Evolutionary conservation across 1,140 invertebrate species (phyloP).

Genomic region (Aricia agestis): DNA sequence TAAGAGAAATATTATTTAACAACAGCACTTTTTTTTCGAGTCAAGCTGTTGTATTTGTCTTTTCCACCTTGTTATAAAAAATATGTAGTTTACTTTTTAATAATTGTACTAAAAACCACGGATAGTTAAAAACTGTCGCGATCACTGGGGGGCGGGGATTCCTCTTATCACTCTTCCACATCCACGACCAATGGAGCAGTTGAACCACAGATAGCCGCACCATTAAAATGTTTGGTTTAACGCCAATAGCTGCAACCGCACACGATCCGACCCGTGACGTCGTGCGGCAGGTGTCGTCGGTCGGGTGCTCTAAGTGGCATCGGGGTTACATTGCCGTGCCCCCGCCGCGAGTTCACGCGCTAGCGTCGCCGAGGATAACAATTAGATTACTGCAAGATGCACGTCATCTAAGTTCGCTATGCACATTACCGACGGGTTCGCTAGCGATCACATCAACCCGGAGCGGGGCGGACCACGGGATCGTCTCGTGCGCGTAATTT

Average conservation of each 20-base stretch:
- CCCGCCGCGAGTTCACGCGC: not conserved
- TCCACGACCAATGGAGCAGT: conserved; percentile 61
- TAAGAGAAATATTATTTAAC: no score
- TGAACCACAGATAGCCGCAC: conserved; percentile 60
- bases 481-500: conserved; percentile 30
- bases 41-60: no score
- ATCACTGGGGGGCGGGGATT: not conserved
- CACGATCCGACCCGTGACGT: conserved; percentile 26
- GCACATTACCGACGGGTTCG: not conserved
- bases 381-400: no score
- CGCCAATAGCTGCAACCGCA: conserved; percentile 34
- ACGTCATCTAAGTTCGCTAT: not conserved
- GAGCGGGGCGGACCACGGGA: not conserved
- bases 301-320: not conserved
- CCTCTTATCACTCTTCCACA: conserved; percentile 70
- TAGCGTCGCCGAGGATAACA: no score
- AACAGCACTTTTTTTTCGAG: no score
- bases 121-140: not conserved
- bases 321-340: not conserved
- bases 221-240: conserved; percentile 41
- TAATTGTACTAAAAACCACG: not conserved
- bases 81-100: no score
- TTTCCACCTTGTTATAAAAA: no score
- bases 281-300: not conserved
- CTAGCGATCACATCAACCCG: not conserved